These are phyloP conservation scores for Nyctibius bracteatus DNA, from an alignment of 2,113 vertebrate genomes.

Conservation along the genomic window DNA sequence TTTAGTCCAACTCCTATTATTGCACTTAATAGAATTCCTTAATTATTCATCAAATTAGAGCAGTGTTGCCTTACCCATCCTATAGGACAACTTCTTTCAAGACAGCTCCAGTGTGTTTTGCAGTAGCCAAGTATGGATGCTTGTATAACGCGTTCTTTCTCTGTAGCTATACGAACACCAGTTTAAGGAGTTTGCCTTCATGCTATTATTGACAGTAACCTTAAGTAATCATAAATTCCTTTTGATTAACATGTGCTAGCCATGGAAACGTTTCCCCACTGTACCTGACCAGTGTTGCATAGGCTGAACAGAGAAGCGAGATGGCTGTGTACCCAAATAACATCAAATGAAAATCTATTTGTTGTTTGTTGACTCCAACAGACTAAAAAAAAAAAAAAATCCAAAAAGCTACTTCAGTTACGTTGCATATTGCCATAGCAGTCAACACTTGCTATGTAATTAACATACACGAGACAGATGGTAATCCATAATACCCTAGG, in stretches of 20 bases:
- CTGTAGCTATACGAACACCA: not conserved
- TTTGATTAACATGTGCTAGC: not conserved
- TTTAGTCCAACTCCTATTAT: not conserved
- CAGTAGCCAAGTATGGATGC: not conserved
- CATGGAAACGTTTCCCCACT: fast-evolving
- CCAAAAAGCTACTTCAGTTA: not conserved
- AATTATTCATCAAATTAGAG: not conserved
- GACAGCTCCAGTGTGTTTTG: not conserved
- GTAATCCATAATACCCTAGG: not conserved
- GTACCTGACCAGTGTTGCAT: not conserved
- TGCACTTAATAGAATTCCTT: not conserved
- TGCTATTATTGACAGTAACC: not conserved
- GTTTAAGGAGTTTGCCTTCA: not conserved
- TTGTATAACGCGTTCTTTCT: not conserved
- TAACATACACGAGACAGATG: not conserved
- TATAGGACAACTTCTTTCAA: not conserved
- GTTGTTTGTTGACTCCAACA: not conserved
- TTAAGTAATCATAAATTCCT: not conserved
- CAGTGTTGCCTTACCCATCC: not conserved
- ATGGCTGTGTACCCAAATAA: not conserved
- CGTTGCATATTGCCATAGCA: not conserved
- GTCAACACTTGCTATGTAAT: not conserved
- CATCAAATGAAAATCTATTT: not conserved
- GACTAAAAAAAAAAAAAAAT: not conserved
- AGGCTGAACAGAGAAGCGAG: not conserved